Evolutionary conservation across 2,888 invertebrate species (phyloP).

Genomic region (Anarsia innoxiella): DNA sequence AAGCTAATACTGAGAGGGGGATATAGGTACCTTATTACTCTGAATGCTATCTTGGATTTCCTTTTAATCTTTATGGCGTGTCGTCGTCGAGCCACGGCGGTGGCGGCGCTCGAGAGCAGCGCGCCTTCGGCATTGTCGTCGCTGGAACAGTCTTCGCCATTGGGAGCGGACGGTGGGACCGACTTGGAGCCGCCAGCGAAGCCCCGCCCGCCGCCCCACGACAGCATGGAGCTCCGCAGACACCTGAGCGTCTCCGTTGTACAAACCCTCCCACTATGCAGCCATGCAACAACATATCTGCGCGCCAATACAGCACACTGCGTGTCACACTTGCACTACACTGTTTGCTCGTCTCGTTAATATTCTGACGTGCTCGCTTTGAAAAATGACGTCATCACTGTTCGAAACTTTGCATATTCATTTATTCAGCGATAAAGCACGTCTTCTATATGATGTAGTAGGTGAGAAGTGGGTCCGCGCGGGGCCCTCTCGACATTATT

Average conservation of each 20-base stretch:
- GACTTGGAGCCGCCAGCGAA: slow-evolving; percentile 17
- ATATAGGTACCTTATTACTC: slow-evolving; percentile 59
- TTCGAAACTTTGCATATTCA: slow-evolving; percentile 5
- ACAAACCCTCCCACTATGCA: slow-evolving; percentile 55
- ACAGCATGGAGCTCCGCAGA: slow-evolving; percentile 68
- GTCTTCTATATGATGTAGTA: slow-evolving; percentile 24
- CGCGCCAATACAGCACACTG: slow-evolving; percentile 43
- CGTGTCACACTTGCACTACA: slow-evolving; percentile 37
- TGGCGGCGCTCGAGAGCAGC: slow-evolving; percentile 59
- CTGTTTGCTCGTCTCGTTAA: slow-evolving; percentile 33
- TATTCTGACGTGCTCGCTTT: slow-evolving; percentile 25
- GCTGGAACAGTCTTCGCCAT: slow-evolving; percentile 27
- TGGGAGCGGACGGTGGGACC: slow-evolving; percentile 13
- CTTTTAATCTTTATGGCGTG: slow-evolving; percentile 64
- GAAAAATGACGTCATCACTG: slow-evolving; percentile 27
- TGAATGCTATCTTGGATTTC: slow-evolving; percentile 61
- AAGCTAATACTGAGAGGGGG: slow-evolving; percentile 15
- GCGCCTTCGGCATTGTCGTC: slow-evolving; percentile 41
- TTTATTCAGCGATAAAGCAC: slow-evolving; percentile 4
- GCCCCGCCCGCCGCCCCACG: slow-evolving; percentile 37
- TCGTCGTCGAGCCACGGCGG: slow-evolving; percentile 61
- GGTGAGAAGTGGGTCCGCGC: slow-evolving; percentile 36
- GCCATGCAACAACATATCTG: slow-evolving; percentile 71
- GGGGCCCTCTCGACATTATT: slow-evolving; percentile 37
- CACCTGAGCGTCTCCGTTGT: slow-evolving; percentile 72